Conservation (phyloP, 2,888 invertebrate species). For the Desoria tigrina region DNA sequence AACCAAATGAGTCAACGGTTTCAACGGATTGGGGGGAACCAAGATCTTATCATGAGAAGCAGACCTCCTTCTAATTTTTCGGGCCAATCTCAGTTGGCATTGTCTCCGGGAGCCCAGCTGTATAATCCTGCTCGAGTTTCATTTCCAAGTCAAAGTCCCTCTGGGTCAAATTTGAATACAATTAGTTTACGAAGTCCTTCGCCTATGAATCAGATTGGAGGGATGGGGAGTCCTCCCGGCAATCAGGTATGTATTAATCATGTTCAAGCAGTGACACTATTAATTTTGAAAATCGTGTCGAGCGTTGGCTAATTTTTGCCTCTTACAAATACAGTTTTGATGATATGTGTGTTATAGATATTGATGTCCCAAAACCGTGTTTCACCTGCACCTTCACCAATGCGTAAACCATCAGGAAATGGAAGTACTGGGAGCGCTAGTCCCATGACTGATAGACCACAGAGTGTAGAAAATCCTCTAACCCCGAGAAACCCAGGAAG, state of each 20-base stretch:
- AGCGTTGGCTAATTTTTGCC: too few species aligned
- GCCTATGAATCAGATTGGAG: slow-evolving; percentile 50
- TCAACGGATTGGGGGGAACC: slow-evolving; percentile 46
- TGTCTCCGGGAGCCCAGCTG: slow-evolving; percentile 40
- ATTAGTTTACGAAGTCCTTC: slow-evolving; percentile 50
- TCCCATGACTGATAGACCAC: slow-evolving; percentile 64
- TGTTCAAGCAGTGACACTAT: neutral
- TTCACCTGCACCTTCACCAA: slow-evolving; percentile 53
- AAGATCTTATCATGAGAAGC: slow-evolving; percentile 47
- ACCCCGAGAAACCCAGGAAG: slow-evolving; percentile 58
- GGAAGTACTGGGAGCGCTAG: slow-evolving; percentile 59
- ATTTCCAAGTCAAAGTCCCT: slow-evolving; percentile 51
- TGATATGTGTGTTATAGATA: slow-evolving; percentile 19
- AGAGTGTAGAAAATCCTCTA: slow-evolving; percentile 64
- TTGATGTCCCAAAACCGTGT: slow-evolving; percentile 48
- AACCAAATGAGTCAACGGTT: slow-evolving; percentile 36
- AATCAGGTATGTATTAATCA: too few species aligned
- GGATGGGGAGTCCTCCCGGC: slow-evolving; percentile 50
- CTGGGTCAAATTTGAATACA: slow-evolving; percentile 42
- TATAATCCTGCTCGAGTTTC: slow-evolving; percentile 42
- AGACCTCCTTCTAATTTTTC: slow-evolving; percentile 42
- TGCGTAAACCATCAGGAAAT: slow-evolving; percentile 59
- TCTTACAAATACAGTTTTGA: too few species aligned
- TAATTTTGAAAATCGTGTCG: too few species aligned
- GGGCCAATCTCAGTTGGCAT: slow-evolving; percentile 34